Percentiles rank a stretch among this genome's conserved stretches.
These are phyloP conservation scores for Microplitis demolitor DNA, from an alignment of 1,140 invertebrate genomes.

Conservation along the genomic window DNA sequence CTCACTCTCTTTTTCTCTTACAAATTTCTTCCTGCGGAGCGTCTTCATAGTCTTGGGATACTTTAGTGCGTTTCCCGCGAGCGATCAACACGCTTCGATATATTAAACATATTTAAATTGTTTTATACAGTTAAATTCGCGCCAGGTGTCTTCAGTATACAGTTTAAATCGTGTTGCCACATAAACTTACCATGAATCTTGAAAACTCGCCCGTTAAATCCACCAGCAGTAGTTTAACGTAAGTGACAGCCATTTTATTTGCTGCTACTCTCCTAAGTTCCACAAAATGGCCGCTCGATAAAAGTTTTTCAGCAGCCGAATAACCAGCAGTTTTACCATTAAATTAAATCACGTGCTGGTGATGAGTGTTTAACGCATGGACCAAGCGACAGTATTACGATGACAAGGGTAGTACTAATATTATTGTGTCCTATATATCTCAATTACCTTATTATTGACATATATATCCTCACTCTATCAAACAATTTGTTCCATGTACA, in stretches of 20 bases:
- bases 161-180: too few species aligned
- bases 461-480: too few species aligned
- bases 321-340: background rate
- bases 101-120: too few species aligned
- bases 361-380: background rate
- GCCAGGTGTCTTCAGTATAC: too few species aligned
- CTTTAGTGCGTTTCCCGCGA: slow-evolving; percentile 44
- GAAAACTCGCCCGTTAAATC: too few species aligned
- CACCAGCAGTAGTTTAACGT: too few species aligned
- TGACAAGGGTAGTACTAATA: background rate
- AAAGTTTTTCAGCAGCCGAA: background rate
- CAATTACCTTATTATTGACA: too few species aligned
- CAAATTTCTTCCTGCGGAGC: background rate
- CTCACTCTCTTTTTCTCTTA: background rate
- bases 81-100: slow-evolving; percentile 37
- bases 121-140: too few species aligned
- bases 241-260: too few species aligned
- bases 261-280: too few species aligned
- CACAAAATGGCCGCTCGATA: background rate
- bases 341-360: background rate
- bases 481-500: background rate
- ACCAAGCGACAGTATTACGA: background rate
- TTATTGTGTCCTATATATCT: background rate
- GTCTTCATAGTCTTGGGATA: slow-evolving; percentile 11
- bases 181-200: too few species aligned